Percentiles rank a stretch among this genome's conserved stretches.
Conservation (phyloP, 2,888 invertebrate species). For the Cataglyphis cursor region DNA sequence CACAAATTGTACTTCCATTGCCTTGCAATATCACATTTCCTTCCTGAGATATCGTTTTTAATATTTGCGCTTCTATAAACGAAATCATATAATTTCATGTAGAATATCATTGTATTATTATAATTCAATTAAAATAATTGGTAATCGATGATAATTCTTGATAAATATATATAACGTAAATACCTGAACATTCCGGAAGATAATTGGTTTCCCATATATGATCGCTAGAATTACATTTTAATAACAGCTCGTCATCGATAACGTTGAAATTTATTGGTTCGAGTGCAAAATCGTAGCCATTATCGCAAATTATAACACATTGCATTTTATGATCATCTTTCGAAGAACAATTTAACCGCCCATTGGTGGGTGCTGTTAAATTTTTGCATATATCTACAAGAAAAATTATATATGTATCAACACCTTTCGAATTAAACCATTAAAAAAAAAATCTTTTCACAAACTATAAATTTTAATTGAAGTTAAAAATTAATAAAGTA, state of each 20-base stretch:
- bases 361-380: conserved; percentile 87
- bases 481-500: neutral
- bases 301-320: conserved; percentile 89
- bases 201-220: conserved; percentile 72
- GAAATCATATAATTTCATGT: neutral
- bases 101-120: neutral
- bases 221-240: conserved; percentile 79
- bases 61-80: conserved; percentile 86
- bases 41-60: conserved; percentile 87
- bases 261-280: conserved; percentile 76
- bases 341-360: conserved; percentile 87
- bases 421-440: neutral
- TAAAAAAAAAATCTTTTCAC: neutral
- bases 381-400: conserved; percentile 85
- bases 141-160: neutral
- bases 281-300: conserved; percentile 89
- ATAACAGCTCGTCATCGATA: conserved; percentile 76
- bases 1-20: conserved; percentile 85
- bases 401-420: neutral
- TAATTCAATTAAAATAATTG: neutral
- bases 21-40: conserved; percentile 87
- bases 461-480: neutral
- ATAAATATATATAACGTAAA: conserved; percentile 5
- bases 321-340: conserved; percentile 85
- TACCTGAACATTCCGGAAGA: conserved; percentile 89